Conservation (phyloP, 2,797 vertebrate genomes). For the Malurus leucopterus region DNA sequence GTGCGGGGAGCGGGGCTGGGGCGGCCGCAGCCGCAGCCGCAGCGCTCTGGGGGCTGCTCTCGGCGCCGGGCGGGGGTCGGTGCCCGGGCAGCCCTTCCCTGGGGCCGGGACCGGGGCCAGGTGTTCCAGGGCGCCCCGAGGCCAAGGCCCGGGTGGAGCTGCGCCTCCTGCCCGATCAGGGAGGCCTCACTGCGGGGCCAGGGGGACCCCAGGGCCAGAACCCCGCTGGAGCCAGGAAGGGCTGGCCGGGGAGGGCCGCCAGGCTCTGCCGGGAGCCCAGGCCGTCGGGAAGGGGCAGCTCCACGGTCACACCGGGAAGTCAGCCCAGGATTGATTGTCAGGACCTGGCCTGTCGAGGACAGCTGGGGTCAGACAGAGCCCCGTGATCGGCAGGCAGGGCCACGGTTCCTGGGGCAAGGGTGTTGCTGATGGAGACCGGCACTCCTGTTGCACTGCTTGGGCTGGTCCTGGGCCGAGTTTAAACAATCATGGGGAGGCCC, state of each 20-base stretch:
- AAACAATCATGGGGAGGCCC: neutral
- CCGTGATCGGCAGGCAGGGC: neutral
- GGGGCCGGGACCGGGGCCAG: neutral
- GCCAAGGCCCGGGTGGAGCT: neutral
- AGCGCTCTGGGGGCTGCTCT: neutral
- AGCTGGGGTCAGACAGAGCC: neutral
- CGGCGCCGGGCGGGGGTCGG: neutral
- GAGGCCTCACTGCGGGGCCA: no score
- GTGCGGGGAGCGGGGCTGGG: neutral
- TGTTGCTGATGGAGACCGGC: neutral
- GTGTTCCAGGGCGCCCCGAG: neutral
- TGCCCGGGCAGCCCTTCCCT: neutral
- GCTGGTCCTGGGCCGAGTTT: neutral
- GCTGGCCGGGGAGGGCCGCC: no score
- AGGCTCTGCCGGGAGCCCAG: neutral
- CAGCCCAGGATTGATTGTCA: neutral
- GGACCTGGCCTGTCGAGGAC: neutral
- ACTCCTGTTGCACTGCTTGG: neutral
- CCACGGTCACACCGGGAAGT: neutral
- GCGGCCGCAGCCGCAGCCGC: neutral
- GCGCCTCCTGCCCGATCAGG: neutral
- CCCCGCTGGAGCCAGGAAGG: neutral
- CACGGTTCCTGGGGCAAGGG: accelerated
- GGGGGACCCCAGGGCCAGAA: neutral
- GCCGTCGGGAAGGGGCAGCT: neutral